Evolutionary conservation across 2,888 invertebrate genomes (phyloP).

Genomic region (Acleris sparsana): DNA sequence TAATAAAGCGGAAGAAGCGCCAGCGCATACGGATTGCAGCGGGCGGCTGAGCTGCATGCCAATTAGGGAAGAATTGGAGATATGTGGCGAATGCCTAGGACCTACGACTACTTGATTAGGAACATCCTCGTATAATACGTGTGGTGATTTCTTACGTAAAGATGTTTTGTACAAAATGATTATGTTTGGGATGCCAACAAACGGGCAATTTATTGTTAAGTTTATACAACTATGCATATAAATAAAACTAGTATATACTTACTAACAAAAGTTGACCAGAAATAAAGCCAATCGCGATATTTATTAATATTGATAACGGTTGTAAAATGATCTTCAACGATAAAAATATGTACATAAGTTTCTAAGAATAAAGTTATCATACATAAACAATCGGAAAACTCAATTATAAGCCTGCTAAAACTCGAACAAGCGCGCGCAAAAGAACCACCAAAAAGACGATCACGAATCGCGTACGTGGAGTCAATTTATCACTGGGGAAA

Average conservation of each 20-base stretch:
- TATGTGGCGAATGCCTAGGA: conserved; percentile 37
- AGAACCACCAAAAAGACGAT: conserved; percentile 66
- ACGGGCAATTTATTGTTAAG: too few species aligned
- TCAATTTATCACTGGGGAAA: conserved; percentile 80
- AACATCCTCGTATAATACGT: not conserved
- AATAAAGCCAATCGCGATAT: too few species aligned
- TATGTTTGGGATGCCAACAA: too few species aligned
- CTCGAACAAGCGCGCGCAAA: conserved; percentile 49
- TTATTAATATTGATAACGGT: too few species aligned
- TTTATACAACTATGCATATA: too few species aligned
- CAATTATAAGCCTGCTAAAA: conserved; percentile 9
- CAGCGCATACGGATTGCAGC: conserved; percentile 65
- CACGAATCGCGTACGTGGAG: conserved; percentile 76
- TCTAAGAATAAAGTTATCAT: too few species aligned
- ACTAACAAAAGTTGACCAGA: too few species aligned
- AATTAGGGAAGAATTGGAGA: conserved; percentile 41
- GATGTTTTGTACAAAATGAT: too few species aligned
- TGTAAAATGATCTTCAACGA: too few species aligned
- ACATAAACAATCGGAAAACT: not conserved
- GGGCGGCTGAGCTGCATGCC: conserved; percentile 46
- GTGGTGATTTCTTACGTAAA: too few species aligned
- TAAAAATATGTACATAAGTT: too few species aligned
- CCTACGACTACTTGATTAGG: conserved; percentile 17
- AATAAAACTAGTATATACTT: too few species aligned
- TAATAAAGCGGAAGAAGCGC: conserved; percentile 73